A percentile compares a stretch with the other conserved stretches of the same genome.
phyloP scores from a whole-genome alignment of 2,888 invertebrate species.

The Ganaspis brasiliensis region DNA sequence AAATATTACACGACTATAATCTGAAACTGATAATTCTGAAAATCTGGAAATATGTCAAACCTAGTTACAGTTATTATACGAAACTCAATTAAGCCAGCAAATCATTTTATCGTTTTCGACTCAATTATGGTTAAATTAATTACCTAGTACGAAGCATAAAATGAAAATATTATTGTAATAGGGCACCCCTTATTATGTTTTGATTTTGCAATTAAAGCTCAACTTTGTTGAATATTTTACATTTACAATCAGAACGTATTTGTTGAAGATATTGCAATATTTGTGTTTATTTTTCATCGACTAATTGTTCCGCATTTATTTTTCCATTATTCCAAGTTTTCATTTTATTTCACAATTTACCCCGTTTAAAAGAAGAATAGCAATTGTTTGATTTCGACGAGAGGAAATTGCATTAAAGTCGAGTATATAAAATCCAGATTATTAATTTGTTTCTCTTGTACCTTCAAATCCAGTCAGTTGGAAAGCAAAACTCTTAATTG shows the following conservation, averaged over 20 bases:
- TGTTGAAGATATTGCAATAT: neutral
- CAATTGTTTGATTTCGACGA: neutral
- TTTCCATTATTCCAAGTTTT: neutral
- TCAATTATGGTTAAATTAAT: neutral
- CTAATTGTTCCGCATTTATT: no score
- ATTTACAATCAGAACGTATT: neutral
- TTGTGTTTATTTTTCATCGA: no score
- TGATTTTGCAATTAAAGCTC: constrained; percentile 4
- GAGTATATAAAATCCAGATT: constrained; percentile 11
- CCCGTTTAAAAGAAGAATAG: neutral
- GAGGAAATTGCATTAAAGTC: constrained; percentile 17
- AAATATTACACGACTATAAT: constrained; percentile 1
- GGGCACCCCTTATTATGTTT: neutral
- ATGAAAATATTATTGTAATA: constrained; percentile 17
- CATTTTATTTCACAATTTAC: neutral
- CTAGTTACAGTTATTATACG: neutral
- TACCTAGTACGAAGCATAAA: neutral
- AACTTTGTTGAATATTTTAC: constrained; percentile 2
- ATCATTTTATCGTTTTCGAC: neutral
- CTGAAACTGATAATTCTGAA: constrained; percentile 7
- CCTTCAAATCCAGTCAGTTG: neutral
- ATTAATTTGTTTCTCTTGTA: constrained; percentile 29
- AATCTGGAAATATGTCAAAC: neutral
- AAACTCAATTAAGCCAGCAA: constrained; percentile 4
- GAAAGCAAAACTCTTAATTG: constrained; percentile 53